Base-by-base conservation (phyloP, 2,888 invertebrate genomes). In the Phaonia tiefii region DNA sequence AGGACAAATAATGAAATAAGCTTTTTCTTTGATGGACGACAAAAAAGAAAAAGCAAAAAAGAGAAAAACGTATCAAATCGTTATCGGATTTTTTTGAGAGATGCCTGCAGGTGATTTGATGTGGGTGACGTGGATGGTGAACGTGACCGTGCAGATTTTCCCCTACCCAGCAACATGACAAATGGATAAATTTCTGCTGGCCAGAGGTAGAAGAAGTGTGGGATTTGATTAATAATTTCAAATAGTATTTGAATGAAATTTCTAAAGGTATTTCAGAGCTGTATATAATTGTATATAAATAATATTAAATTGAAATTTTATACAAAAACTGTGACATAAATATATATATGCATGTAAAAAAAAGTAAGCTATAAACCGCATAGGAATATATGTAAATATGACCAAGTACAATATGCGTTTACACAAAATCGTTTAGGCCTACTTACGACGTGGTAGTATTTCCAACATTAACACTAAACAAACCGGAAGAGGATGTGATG, bases 261-360 rank as follows among this genome's bases (percentile, higher is more conserved):
- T 31, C 44, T 22, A 37, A 44, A 42, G 17, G 15, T 49, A n/a
- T 60, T 39, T 51, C 7, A 17, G 31, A 11, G 60, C 49, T n/a
- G n/a, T n/a, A n/a, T n/a, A n/a, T 15, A 56, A 56, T 26, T 72
- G 51, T 17, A 65, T 63, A 56, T 5, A 67, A 46, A 58, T 56
- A 37, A 67, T 75, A 75, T 67, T 67, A 67, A 75, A 75, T 75
- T 75, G 67, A 67, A 60, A 67, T n/a, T 20, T 66, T 58, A 44
- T 74, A n/a, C n/a, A n/a, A n/a, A n/a, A n/a, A n/a, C n/a, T n/a
- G n/a, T n/a, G 22, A 66, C 66, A 74, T 49, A 58, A 37, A 8
- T 39, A 49, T 44, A 67, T 46, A 58, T 67, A 31, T 15, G 49
- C 10, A 39, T 66, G 26, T 0, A 17, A 65, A 20, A 58, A 2